These are phyloP conservation scores for Apeltes quadracus DNA, from an alignment of 2,113 vertebrate species.

Conservation along the genomic window DNA sequence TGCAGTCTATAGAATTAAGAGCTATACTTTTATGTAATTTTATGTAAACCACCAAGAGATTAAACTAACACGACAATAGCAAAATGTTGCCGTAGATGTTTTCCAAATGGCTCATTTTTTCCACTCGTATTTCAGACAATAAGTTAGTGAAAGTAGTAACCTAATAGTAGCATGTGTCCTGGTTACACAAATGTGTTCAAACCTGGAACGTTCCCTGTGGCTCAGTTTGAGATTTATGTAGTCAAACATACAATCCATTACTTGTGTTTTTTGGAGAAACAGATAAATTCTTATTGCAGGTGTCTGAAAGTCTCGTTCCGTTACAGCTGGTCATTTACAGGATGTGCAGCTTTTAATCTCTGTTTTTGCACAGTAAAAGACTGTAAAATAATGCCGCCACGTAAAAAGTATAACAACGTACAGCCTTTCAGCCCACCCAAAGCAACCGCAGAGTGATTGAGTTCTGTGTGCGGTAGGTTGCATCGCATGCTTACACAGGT, in stretches of 20 bases:
- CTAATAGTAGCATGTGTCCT: not conserved
- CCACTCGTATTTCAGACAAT: not conserved
- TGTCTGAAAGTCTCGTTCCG: conserved; percentile 29
- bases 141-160: conserved; percentile 1
- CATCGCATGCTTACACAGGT: conserved; percentile 37
- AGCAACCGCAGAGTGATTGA: not conserved
- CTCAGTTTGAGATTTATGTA: conserved; percentile 25
- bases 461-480: not conserved
- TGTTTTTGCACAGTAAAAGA: conserved; percentile 1
- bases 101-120: not conserved
- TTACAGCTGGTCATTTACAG: conserved; percentile 3
- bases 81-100: not conserved
- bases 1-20: not conserved
- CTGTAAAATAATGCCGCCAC: not conserved
- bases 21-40: not conserved
- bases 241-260: conserved; percentile 38
- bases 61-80: not conserved
- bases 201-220: conserved; percentile 7
- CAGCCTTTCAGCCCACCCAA: not conserved
- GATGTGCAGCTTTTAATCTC: not conserved
- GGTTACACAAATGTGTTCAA: conserved; percentile 27
- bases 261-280: conserved; percentile 26
- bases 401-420: not conserved
- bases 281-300: conserved; percentile 53
- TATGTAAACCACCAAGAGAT: not conserved